phyloP scores from a whole-genome alignment of 2,797 vertebrate species.

The Leptodactylus fallax region DNA sequence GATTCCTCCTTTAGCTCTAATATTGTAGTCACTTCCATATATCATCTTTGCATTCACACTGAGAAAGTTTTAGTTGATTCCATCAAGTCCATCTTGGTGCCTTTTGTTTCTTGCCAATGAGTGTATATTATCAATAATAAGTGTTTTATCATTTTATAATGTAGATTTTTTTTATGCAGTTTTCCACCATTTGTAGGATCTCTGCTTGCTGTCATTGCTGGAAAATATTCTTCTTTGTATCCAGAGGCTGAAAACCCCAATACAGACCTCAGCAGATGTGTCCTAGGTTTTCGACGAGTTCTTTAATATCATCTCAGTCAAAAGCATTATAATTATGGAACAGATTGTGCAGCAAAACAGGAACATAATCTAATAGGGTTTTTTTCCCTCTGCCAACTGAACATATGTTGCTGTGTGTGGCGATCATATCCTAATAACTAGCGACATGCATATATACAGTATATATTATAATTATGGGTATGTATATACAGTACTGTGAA shows the following conservation, averaged over 20 bases:
- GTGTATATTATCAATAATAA: no score
- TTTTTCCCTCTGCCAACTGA: not conserved
- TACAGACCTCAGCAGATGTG: conserved; percentile 13
- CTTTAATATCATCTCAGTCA: not conserved
- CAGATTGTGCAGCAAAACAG: conserved; percentile 13
- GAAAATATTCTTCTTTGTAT: not conserved
- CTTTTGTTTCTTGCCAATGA: no score
- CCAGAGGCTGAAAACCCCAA: not conserved
- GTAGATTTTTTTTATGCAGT: no score
- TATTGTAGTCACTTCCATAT: no score
- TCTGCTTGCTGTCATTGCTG: not conserved
- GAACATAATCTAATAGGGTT: conserved; percentile 28
- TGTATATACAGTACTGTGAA: no score
- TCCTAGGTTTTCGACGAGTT: not conserved
- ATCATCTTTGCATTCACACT: no score
- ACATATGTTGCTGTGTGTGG: conserved; percentile 30
- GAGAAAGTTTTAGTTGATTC: no score
- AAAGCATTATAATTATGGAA: conserved; percentile 22
- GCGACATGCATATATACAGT: not conserved
- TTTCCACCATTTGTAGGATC: not conserved
- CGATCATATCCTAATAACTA: not conserved
- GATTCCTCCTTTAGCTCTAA: no score
- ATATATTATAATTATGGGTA: not conserved
- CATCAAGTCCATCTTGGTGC: no score
- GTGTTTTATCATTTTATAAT: no score